Conservation (phyloP, 2,113 vertebrate species). For the Genyomyrus donnyi region DNA sequence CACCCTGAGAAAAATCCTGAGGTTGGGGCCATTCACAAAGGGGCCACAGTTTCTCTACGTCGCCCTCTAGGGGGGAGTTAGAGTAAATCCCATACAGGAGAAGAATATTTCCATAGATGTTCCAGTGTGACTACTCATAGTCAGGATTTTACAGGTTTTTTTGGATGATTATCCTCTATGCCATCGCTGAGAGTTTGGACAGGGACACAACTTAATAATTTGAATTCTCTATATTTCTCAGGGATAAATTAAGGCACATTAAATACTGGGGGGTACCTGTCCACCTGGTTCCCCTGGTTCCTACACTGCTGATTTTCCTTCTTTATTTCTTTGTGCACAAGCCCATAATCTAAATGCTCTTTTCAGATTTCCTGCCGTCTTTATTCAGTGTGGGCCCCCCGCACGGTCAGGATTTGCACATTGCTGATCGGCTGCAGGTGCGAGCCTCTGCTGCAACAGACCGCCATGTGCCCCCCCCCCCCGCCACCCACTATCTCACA, state of each 20-base stretch:
- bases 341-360: neutral
- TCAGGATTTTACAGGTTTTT: neutral
- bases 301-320: neutral
- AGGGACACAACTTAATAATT: neutral
- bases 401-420: neutral
- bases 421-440: too few relatives aligned
- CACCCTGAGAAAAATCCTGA: neutral
- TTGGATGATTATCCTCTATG: neutral
- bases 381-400: neutral
- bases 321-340: neutral
- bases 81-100: neutral
- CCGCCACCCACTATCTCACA: neutral
- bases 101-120: neutral
- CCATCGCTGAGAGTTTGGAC: neutral
- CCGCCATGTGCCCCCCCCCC: too few relatives aligned
- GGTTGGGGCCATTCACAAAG: neutral
- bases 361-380: neutral
- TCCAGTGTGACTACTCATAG: neutral
- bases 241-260: neutral
- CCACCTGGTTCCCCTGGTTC: neutral
- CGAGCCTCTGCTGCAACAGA: too few relatives aligned
- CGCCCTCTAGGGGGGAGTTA: neutral
- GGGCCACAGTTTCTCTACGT: neutral
- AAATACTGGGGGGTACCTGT: neutral
- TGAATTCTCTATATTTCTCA: neutral